Base-by-base conservation (phyloP, 2,113 vertebrate species). In the Sprattus sprattus region DNA sequence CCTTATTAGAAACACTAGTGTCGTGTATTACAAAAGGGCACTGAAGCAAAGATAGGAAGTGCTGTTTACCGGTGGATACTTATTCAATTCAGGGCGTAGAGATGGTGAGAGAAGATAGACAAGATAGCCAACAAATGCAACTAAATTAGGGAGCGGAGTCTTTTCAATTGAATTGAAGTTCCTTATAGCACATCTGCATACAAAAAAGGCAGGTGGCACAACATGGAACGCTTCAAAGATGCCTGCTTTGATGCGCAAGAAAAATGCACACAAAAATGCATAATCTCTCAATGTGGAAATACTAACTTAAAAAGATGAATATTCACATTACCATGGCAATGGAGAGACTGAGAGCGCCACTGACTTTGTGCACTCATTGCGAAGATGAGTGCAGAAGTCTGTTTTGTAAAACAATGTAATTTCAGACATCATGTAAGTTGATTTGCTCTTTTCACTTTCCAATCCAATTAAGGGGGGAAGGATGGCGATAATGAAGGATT, bases 381-480 rank as follows among this genome's bases (percentile, higher is more conserved):
- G 44, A 39, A 39, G 11, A 32, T 5, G 32, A 44, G 71, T 15
- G 28, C 25, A 16, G 28, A 39, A 78, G 71, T 78, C 71, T 78
- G 71, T 78, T 78, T 84, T 84, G 80, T 84, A 85, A 85, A 87
- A 88, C 90, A 89, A 87, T 86, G 88, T 86, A 13, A 89, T 90
- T 89, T 88, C 22, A 88, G 60, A 86, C 87, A 89, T 88, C 87
- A 88, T 91, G 87, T 50, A 78, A 88, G 87, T 89, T 91, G 87
- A 89, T 89, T 89, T 85, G 47, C 88, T 83, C 84, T 88, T 88
- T 88, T 87, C 84, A 86, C 86, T 82, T 82, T 83, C 39, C 49
- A 85, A 86, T 89, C 87, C 87, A 90, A 87, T 83, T 86, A 87
- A 89, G 85, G 84, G 88, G 84, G 84, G 87, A 80, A 67, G 78